These are phyloP conservation scores for Callionymus lyra DNA, from an alignment of 2,113 vertebrate species.

Conservation along the genomic window DNA sequence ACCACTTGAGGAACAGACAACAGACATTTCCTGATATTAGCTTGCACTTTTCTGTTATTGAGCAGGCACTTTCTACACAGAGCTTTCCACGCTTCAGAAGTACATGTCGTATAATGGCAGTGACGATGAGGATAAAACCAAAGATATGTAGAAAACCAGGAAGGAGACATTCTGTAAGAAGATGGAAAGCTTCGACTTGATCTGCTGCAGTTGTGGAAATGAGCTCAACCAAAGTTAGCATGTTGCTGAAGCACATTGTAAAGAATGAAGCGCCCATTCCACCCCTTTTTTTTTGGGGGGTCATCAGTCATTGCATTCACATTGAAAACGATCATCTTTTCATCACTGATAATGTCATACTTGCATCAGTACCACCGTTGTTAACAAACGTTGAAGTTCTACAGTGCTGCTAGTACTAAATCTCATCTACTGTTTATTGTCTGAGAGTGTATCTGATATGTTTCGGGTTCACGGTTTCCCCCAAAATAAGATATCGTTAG, in stretches of 20 bases:
- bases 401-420: slow-evolving; percentile 59
- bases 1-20: slow-evolving; percentile 46
- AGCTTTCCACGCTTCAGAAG: slow-evolving; percentile 54
- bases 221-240: slow-evolving; percentile 42
- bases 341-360: slow-evolving; percentile 23
- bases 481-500: slow-evolving; percentile 66
- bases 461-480: slow-evolving; percentile 36
- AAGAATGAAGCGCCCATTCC: slow-evolving; percentile 48
- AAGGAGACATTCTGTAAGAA: slow-evolving; percentile 51
- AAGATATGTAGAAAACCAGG: slow-evolving; percentile 37
- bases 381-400: slow-evolving; percentile 63
- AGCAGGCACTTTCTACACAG: slow-evolving; percentile 68
- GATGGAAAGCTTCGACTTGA: slow-evolving; percentile 53
- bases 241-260: slow-evolving; percentile 54
- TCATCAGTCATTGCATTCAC: slow-evolving; percentile 44
- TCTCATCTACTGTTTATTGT: slow-evolving; percentile 41
- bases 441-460: slow-evolving; percentile 43
- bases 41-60: slow-evolving; percentile 55
- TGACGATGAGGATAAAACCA: slow-evolving; percentile 35
- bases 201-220: slow-evolving; percentile 45
- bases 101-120: slow-evolving; percentile 51
- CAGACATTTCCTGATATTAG: slow-evolving; percentile 60
- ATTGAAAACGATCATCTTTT: slow-evolving; percentile 25
- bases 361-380: slow-evolving; percentile 29
- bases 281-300: slow-evolving; percentile 18